Percentiles rank a stretch among this genome's conserved stretches.
Evolutionary conservation across 2,113 vertebrate genomes (phyloP).

Genomic region (Albula goreensis): DNA sequence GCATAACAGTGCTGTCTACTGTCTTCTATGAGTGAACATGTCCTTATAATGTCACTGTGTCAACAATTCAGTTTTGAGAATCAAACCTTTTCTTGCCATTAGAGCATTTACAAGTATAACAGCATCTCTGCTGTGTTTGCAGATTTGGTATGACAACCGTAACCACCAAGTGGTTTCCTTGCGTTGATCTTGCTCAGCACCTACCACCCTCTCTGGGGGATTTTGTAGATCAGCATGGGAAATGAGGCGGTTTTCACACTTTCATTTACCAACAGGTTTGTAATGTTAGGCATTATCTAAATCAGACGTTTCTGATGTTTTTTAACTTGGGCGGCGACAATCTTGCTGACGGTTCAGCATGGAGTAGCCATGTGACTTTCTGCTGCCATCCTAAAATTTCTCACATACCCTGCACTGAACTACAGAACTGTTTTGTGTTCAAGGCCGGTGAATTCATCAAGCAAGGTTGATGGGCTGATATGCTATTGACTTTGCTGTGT

Average conservation of each 20-base stretch:
- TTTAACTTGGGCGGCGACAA: background rate
- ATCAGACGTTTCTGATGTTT: background rate
- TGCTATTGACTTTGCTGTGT: constrained; percentile 4
- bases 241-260: background rate
- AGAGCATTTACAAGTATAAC: background rate
- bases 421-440: constrained; percentile 19
- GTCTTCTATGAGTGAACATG: background rate
- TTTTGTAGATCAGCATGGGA: background rate
- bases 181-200: background rate
- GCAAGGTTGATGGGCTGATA: constrained; percentile 21
- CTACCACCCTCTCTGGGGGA: background rate
- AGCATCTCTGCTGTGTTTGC: background rate
- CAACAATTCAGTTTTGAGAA: background rate
- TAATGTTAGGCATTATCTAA: background rate
- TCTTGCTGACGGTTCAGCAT: background rate
- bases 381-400: background rate
- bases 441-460: constrained; percentile 19
- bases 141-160: background rate
- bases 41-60: background rate
- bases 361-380: background rate
- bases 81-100: background rate
- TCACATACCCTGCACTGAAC: background rate
- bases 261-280: background rate
- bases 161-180: background rate
- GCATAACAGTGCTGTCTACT: background rate